A percentile compares a stretch with the other conserved stretches of the same genome.
phyloP scores from a whole-genome alignment of 53 echinoderm and acorn worm species.

The Mesocentrotus franciscanus region DNA sequence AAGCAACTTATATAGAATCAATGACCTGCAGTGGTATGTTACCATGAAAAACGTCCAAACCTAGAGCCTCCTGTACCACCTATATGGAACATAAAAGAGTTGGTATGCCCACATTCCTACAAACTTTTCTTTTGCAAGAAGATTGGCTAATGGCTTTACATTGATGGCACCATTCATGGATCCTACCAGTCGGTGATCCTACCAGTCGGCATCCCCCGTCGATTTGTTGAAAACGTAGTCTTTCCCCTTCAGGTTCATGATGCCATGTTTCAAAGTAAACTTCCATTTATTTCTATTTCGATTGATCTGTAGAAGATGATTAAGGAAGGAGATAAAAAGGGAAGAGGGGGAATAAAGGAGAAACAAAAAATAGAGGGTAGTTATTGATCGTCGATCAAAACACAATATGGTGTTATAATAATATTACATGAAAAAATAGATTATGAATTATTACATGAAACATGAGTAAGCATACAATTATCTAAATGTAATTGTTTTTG shows the following conservation, averaged over 20 bases:
- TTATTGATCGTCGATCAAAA: no score
- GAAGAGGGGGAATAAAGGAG: background rate
- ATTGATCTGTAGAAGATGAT: constrained; percentile 79
- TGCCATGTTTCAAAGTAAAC: constrained; percentile 94
- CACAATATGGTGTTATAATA: no score
- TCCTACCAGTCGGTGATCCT: constrained; percentile 83
- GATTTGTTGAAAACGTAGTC: constrained; percentile 92
- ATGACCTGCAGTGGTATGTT: background rate
- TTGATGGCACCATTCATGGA: background rate
- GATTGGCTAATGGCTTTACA: constrained; percentile 1
- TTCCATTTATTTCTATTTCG: constrained; percentile 98
- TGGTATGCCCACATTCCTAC: background rate
- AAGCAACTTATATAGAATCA: background rate
- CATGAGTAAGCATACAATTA: no score
- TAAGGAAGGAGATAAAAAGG: background rate
- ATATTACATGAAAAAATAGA: no score
- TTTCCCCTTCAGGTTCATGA: constrained; percentile 93
- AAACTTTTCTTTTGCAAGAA: constrained; percentile 24
- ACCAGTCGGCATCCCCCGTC: constrained; percentile 95
- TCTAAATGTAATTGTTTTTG: no score
- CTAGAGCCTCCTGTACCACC: background rate
- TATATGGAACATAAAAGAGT: background rate
- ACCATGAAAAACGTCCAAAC: background rate
- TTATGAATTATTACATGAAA: no score
- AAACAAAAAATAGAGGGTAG: no score